phyloP scores from a whole-genome alignment of 2,113 vertebrate genomes.

The Struthio camelus region DNA sequence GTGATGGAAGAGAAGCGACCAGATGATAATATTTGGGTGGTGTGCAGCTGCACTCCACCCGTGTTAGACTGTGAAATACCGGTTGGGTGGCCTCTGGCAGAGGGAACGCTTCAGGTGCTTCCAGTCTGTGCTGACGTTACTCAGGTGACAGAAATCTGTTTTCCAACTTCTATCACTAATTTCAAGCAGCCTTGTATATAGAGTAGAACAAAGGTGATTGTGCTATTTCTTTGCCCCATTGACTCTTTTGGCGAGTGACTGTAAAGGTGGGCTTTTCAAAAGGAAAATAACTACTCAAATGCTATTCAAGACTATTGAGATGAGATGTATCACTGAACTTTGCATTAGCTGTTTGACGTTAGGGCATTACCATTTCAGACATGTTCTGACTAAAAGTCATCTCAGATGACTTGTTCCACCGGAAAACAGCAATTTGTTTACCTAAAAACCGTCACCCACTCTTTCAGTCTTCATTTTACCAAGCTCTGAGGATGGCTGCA shows the following conservation, averaged over 20 bases:
- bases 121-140: background rate
- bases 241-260: background rate
- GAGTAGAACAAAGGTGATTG: background rate
- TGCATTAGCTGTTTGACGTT: background rate
- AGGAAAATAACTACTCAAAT: background rate
- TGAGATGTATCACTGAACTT: background rate
- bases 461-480: background rate
- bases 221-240: background rate
- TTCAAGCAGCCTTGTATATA: background rate
- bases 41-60: background rate
- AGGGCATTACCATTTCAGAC: background rate
- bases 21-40: background rate
- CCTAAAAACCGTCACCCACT: background rate
- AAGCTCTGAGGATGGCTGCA: background rate
- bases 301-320: background rate
- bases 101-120: background rate
- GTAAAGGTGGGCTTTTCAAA: background rate
- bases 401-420: background rate
- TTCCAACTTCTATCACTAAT: background rate
- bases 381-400: background rate
- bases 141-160: background rate
- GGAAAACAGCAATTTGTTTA: background rate
- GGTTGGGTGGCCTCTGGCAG: background rate
- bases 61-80: background rate
- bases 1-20: background rate